Evolutionary conservation across 2,888 invertebrate species (phyloP).

Genomic region (Amphipyra tragopoginis): DNA sequence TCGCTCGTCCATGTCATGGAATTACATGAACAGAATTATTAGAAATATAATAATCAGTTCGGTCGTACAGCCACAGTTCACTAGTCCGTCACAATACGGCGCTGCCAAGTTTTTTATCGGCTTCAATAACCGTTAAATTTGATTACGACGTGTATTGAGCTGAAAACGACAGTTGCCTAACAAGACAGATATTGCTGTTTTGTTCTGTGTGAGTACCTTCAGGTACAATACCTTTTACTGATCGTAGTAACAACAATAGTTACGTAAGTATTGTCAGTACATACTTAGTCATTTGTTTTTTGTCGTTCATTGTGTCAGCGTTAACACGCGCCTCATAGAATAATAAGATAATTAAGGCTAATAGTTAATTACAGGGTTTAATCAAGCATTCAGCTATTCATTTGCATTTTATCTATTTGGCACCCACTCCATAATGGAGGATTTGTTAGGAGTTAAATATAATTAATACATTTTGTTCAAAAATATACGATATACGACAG

Average conservation of each 20-base stretch:
- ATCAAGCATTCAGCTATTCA: slow-evolving; percentile 21
- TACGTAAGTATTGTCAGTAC: slow-evolving; percentile 38
- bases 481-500: too few species aligned
- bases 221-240: slow-evolving; percentile 43
- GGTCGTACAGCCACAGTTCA: slow-evolving; percentile 71
- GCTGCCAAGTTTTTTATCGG: slow-evolving; percentile 70
- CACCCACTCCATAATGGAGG: too few species aligned
- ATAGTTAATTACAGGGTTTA: slow-evolving; percentile 36
- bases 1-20: slow-evolving; percentile 35
- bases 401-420: background rate
- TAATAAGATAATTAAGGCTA: slow-evolving; percentile 55
- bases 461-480: too few species aligned
- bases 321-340: slow-evolving; percentile 49
- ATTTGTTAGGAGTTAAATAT: too few species aligned
- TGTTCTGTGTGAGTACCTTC: slow-evolving; percentile 45
- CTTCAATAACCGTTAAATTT: slow-evolving; percentile 84
- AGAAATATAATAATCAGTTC: slow-evolving; percentile 55
- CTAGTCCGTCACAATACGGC: slow-evolving; percentile 71
- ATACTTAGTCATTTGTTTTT: slow-evolving; percentile 44
- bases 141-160: slow-evolving; percentile 81
- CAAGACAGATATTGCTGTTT: slow-evolving; percentile 54
- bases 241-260: slow-evolving; percentile 32
- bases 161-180: slow-evolving; percentile 78
- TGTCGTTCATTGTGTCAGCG: slow-evolving; percentile 51
- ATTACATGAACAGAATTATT: slow-evolving; percentile 50